Percentiles rank a stretch among this genome's conserved stretches.
Evolutionary conservation across 2,113 vertebrate species (phyloP).

Genomic region (Hippocampus barbouri): DNA sequence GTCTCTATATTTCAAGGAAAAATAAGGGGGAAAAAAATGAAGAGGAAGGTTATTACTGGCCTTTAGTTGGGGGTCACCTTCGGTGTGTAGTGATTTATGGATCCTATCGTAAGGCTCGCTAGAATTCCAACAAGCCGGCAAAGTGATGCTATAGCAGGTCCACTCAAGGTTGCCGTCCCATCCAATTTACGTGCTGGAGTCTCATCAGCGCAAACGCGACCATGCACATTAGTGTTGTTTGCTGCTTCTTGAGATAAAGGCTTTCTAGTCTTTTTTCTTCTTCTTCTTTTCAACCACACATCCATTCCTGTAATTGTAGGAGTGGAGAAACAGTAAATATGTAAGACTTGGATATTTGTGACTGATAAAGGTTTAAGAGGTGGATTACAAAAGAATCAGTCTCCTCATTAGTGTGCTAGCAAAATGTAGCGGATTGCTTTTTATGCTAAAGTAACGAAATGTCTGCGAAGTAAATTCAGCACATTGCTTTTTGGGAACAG

Average conservation of each 20-base stretch:
- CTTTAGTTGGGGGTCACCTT: conserved; percentile 35
- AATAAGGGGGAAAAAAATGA: neutral
- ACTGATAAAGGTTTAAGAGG: neutral
- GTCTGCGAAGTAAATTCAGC: neutral
- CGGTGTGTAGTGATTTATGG: conserved; percentile 33
- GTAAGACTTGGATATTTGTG: neutral
- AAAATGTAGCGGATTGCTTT: too few species aligned
- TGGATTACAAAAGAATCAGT: neutral
- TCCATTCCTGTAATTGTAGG: neutral
- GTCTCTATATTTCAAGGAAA: conserved; percentile 2
- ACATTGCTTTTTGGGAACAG: neutral
- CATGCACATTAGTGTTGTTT: neutral
- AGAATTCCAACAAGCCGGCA: conserved; percentile 22
- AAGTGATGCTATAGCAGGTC: conserved; percentile 24
- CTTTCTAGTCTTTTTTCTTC: neutral
- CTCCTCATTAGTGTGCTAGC: too few species aligned
- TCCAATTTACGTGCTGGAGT: conserved; percentile 8
- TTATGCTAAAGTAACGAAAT: neutral
- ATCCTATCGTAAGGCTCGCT: conserved; percentile 3
- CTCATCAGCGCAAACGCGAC: conserved; percentile 10
- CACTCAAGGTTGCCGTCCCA: conserved; percentile 17
- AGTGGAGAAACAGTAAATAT: neutral
- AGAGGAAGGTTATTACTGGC: conserved; percentile 7
- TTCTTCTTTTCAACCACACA: neutral
- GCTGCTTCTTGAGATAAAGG: neutral